Evolutionary conservation across 2,888 invertebrate genomes (phyloP).

Genomic region (Lasioglossum lativentre): DNA sequence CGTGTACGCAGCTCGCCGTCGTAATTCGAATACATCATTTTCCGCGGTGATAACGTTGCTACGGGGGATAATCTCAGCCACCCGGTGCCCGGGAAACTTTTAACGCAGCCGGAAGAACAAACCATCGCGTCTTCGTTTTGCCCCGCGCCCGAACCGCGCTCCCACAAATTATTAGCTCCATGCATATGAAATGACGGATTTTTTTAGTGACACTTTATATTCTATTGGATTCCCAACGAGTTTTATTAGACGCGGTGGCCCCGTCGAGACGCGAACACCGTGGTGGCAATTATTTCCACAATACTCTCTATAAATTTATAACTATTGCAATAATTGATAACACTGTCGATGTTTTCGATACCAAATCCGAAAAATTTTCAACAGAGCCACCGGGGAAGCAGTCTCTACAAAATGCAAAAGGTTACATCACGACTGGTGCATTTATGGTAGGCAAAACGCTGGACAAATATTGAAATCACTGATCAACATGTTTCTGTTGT

Average conservation of each 20-base stretch:
- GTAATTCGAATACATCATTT: slow-evolving; percentile 11
- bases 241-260: neutral
- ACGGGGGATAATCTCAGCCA: slow-evolving; percentile 8
- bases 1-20: neutral
- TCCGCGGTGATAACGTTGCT: slow-evolving; percentile 15
- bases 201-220: slow-evolving; percentile 14
- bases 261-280: neutral
- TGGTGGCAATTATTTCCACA: neutral
- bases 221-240: neutral
- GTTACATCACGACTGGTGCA: neutral
- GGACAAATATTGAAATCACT: neutral
- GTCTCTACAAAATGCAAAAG: neutral
- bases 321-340: neutral
- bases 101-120: slow-evolving; percentile 7
- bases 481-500: neutral
- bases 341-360: too few relatives aligned
- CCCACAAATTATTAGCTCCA: slow-evolving; percentile 1
- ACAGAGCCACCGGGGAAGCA: neutral
- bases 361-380: neutral
- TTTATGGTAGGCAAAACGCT: neutral
- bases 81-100: slow-evolving; percentile 3
- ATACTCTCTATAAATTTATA: neutral
- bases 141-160: neutral
- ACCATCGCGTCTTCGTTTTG: neutral
- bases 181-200: slow-evolving; percentile 2